Base-by-base conservation (phyloP, 2,113 vertebrate species). In the Baryphthengus martii region DNA sequence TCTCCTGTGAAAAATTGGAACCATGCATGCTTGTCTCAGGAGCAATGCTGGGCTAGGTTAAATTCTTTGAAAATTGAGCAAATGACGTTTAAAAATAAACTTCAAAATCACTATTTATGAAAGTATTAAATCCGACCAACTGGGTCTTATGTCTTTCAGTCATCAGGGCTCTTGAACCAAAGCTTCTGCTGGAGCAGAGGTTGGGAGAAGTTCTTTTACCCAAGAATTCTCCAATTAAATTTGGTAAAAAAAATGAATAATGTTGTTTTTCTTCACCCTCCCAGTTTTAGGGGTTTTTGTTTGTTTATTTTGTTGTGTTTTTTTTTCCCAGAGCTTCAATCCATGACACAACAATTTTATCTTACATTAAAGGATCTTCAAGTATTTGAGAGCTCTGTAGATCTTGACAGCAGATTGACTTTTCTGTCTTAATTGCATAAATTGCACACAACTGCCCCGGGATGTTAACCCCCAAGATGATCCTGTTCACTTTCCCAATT, bases 381-480 rank as follows among this genome's bases (percentile, higher is more conserved):
- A 63, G 23, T 35, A 20, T 85, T 78, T 47, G 19, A 70, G 59
- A 40, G 26, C 85, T 89, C 47, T 78, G 47, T 55, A 72, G 77
- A 68, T 77, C 45, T 76, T 95, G 14, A 72, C 71, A 73, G 67
- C 44, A 72, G 55, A 85, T 82, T 70, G 80, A 76, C 74, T 95
- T 92, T 85, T 82, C 58, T 71, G 19, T 76, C 52, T 75, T 84
- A 93, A 94, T 95, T 90, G 88, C 33, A 24, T 66, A 67, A 93
- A 94, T 71, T 84, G 47, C 33, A 6, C 55, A 3, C 45, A 35
- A 8, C 20, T 66, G 59, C 85, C 71, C 59, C 33, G 76, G 75
- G 63, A 44, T 2, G 3, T 31, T 25, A 40, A 9, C 28, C 82
- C 53, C 78, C 23, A 20, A 26, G 49, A 39, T 63, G 78, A 84